These are phyloP conservation scores for Bombus huntii DNA, from an alignment of 1,140 invertebrate species.

Conservation along the genomic window DNA sequence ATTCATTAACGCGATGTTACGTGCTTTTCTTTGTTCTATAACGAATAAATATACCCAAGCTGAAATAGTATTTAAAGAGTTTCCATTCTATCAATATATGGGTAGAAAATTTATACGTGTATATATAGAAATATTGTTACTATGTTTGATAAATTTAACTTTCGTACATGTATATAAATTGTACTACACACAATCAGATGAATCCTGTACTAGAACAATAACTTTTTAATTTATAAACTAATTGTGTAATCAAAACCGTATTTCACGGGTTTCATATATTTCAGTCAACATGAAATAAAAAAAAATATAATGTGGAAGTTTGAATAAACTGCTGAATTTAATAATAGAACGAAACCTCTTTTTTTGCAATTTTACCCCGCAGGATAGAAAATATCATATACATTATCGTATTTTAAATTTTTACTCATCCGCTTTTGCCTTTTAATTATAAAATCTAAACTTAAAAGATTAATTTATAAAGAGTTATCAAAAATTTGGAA, in stretches of 20 bases:
- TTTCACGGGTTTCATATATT: neutral
- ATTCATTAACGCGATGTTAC: neutral
- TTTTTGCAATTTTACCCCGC: neutral
- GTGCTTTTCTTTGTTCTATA: neutral
- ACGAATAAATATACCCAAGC: neutral
- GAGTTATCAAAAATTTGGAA: neutral
- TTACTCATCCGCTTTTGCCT: neutral
- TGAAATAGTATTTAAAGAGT: conserved; percentile 2
- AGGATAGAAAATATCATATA: neutral
- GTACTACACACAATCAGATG: neutral
- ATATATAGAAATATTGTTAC: neutral
- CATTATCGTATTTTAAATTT: neutral
- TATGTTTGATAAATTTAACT: neutral
- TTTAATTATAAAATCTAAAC: neutral
- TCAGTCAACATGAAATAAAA: neutral
- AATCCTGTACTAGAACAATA: neutral
- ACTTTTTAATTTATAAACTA: neutral
- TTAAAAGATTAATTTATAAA: neutral
- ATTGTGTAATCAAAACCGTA: neutral
- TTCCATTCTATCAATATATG: neutral
- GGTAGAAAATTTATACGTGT: neutral
- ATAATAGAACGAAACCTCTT: too few species aligned
- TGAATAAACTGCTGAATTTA: neutral
- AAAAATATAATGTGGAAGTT: neutral
- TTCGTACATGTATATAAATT: neutral